Base-by-base conservation (phyloP, 2,888 invertebrate genomes). In the Patella ulyssiponensis region DNA sequence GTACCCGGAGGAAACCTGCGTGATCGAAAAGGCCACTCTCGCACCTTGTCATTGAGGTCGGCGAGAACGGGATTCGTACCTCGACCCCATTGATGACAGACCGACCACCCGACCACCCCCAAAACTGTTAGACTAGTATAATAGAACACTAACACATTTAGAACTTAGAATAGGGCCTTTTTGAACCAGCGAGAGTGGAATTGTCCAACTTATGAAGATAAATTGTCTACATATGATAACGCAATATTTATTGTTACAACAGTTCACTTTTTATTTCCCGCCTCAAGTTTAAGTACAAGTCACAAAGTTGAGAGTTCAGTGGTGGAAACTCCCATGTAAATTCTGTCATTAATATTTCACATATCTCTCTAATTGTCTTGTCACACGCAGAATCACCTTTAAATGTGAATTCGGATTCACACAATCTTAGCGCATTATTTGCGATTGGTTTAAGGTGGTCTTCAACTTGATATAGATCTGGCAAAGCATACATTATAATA, bases 241-340 rank as follows among this genome's bases (percentile, higher is more conserved):
- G 27, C 27, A 27, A 27, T 27, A 27, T 27, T 27, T 27, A 27
- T 27, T 27, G 27, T 27, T 27, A 27, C 27, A 27, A 64, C 23
- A 64, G 64, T 64, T 64, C 64, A 64, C 64, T n/a, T 20, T 20
- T 64, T 64, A 64, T 20, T 64, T 64, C 64, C n/a, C 64, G 64
- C n/a, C 64, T 64, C 23, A 58, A 58, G 58, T 20, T 15, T 58
- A 64, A 9, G 64, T 64, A 64, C 23, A n/a, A 64, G 23, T 64
- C 64, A 64, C 64, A 17, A 1, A 64, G n/a, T 64, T 64, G n/a
- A 64, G n/a, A 12, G 58, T 58, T 58, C 20, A 20, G 5, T n/a
- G 58, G 12, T 5, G 58, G 58, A 14, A 20, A 7, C 20, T 58
- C 58, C 58, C 58, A 58, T 9, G 58, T 20, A 58, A 58, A 58